Percentiles rank a stretch among this genome's conserved stretches.
These are phyloP conservation scores for Uloborus diversus DNA, from an alignment of 1,140 invertebrate genomes.

Conservation along the genomic window DNA sequence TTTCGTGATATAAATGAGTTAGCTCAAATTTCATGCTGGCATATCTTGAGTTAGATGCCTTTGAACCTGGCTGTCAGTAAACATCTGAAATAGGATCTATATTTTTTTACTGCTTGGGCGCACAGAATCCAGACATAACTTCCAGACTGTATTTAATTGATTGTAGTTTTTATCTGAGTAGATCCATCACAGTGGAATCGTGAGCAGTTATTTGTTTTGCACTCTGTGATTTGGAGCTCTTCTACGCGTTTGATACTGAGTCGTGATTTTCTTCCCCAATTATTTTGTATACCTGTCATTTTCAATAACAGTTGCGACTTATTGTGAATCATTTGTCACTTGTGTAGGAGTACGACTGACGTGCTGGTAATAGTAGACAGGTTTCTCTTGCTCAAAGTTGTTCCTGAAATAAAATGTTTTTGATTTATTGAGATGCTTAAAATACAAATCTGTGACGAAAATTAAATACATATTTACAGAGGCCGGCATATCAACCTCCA, in stretches of 20 bases:
- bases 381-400: too few species aligned
- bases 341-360: slow-evolving; percentile 10
- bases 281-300: neutral
- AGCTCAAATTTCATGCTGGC: neutral
- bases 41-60: slow-evolving; percentile 11
- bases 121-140: neutral
- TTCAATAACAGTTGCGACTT: slow-evolving; percentile 14
- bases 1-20: slow-evolving; percentile 16
- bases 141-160: slow-evolving; percentile 15
- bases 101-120: slow-evolving; percentile 2
- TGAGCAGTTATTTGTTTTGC: slow-evolving; percentile 38
- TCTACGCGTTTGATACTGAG: slow-evolving; percentile 11
- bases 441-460: too few species aligned
- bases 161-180: slow-evolving; percentile 3
- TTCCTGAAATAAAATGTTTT: too few species aligned
- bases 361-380: neutral
- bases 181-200: slow-evolving; percentile 8
- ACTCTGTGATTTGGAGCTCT: slow-evolving; percentile 12
- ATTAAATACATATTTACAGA: too few species aligned
- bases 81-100: slow-evolving; percentile 27
- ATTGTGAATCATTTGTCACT: neutral
- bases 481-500: too few species aligned
- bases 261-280: neutral
- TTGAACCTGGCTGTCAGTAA: slow-evolving; percentile 25
- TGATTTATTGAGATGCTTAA: too few species aligned